Conservation (phyloP, 2,113 vertebrate genomes). For the Odocoileus hemionus region DNA sequence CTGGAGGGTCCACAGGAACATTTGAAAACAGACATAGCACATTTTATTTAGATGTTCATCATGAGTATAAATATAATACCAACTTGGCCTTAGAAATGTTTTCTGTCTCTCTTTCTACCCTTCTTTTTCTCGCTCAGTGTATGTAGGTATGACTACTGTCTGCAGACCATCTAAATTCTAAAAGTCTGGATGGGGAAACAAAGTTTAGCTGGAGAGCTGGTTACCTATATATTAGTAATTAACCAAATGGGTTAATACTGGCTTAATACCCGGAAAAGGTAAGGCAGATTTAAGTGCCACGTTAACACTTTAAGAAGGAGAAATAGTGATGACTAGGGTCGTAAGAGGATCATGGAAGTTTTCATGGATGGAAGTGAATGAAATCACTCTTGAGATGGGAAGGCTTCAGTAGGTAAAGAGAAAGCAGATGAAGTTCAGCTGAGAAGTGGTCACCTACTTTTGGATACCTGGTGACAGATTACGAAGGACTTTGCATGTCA, state of each 20-base stretch:
- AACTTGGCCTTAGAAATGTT: neutral
- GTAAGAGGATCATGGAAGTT: neutral
- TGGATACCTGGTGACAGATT: neutral
- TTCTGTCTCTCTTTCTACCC: neutral
- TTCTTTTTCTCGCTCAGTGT: neutral
- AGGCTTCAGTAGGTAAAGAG: neutral
- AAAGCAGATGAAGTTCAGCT: neutral
- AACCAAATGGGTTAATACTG: constrained; percentile 20
- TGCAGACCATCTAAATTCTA: neutral
- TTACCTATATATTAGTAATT: neutral
- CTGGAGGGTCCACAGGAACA: neutral
- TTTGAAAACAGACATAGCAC: constrained; percentile 19
- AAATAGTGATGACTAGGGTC: neutral
- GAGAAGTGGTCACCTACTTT: neutral
- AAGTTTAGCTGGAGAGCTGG: neutral
- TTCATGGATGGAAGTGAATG: neutral
- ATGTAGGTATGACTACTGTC: neutral
- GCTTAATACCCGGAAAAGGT: neutral
- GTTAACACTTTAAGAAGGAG: neutral
- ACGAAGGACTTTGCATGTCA: neutral
- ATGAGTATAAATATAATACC: neutral
- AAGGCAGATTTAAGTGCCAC: neutral
- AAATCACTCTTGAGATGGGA: neutral
- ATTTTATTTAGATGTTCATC: constrained; percentile 21
- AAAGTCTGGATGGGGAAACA: neutral